These are phyloP conservation scores for Pristionchus japonicus DNA, from an alignment of 2,888 invertebrate species.

Conservation along the genomic window DNA sequence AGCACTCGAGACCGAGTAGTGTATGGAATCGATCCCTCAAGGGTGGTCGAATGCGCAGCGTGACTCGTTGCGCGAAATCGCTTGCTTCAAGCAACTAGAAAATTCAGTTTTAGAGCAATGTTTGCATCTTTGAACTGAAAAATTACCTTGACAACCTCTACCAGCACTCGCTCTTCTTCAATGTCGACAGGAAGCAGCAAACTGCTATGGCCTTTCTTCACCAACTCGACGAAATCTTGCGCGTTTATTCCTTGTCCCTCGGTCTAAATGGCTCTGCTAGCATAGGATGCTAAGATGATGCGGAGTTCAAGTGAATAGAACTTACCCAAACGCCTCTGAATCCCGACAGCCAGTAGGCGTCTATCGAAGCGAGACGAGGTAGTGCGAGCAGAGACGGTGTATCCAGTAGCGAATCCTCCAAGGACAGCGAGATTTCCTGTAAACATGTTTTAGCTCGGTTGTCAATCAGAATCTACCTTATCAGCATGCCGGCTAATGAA, in stretches of 20 bases:
- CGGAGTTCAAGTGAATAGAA: too few relatives aligned
- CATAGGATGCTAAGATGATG: not conserved
- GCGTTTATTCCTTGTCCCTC: not conserved
- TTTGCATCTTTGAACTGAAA: not conserved
- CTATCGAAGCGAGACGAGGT: not conserved
- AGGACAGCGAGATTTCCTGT: not conserved
- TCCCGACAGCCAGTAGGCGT: not conserved
- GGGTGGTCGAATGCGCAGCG: not conserved
- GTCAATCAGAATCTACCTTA: not conserved
- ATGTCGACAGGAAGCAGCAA: not conserved
- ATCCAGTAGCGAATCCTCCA: not conserved
- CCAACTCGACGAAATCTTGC: not conserved
- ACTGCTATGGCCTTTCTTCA: not conserved
- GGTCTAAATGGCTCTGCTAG: not conserved
- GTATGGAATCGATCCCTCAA: not conserved
- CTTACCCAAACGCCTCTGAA: not conserved
- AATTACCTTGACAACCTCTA: not conserved
- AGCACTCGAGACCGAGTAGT: not conserved
- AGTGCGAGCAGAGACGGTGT: not conserved
- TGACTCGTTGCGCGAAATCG: not conserved
- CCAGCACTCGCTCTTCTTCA: not conserved
- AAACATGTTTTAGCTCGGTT: not conserved
- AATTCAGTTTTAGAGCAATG: not conserved
- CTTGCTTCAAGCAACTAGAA: not conserved
- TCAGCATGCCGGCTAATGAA: not conserved